Evolutionary conservation across 2,797 vertebrate genomes (phyloP).

Genomic region (Phrynocephalus vlangalii): DNA sequence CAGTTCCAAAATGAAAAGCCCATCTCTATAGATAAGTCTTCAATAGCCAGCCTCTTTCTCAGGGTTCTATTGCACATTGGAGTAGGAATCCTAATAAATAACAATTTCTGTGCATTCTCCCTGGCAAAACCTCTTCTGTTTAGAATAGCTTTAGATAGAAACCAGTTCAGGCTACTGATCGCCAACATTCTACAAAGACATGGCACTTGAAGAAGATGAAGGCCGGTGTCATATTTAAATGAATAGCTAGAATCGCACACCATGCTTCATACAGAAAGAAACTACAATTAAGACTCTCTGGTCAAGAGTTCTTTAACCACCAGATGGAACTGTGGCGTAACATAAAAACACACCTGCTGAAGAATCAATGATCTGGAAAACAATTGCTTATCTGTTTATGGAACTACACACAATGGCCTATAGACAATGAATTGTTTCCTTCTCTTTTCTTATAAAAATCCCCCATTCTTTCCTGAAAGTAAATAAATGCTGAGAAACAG

Average conservation of each 20-base stretch:
- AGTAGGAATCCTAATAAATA: not conserved
- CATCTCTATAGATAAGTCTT: not conserved
- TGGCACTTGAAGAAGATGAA: no score
- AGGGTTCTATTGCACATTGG: not conserved
- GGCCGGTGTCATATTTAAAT: no score
- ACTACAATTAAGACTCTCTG: not conserved
- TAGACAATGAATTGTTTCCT: not conserved
- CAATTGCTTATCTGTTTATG: not conserved
- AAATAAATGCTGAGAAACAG: not conserved
- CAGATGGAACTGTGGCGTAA: slow-evolving; percentile 3
- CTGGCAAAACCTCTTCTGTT: not conserved
- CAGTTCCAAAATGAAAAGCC: no score
- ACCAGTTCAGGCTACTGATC: no score
- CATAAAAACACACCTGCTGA: not conserved
- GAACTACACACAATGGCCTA: not conserved
- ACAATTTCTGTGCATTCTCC: not conserved
- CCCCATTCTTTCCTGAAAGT: rapidly evolving
- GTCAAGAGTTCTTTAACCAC: not conserved
- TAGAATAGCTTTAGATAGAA: no score
- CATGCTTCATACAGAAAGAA: not conserved
- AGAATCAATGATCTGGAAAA: slow-evolving; percentile 9
- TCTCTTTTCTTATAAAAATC: not conserved
- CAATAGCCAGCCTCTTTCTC: not conserved
- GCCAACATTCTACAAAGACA: no score
- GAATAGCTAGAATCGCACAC: not conserved